Evolutionary conservation across 92 coral and sea anemone species (phyloP).

Genomic region (Phenganax stokvisi): DNA sequence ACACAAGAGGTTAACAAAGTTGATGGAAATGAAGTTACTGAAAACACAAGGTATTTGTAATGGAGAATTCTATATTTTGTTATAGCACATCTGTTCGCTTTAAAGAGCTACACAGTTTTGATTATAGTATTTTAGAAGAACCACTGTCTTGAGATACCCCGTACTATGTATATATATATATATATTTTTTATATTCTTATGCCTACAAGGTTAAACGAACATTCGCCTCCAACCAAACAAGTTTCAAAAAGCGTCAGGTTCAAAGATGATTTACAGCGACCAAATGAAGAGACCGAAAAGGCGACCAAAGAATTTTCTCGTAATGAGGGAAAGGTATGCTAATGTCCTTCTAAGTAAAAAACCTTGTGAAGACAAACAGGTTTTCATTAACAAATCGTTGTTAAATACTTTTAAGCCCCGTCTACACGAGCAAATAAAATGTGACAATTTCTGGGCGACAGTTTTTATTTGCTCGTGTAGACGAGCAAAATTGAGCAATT

Average conservation of each 20-base stretch:
- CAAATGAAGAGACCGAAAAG: slow-evolving; percentile 14
- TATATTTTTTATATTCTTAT: background rate
- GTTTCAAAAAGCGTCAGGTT: slow-evolving; percentile 35
- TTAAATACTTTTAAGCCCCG: no score
- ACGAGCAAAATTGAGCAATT: no score
- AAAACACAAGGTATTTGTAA: background rate
- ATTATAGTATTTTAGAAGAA: no score
- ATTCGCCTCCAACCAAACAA: slow-evolving; percentile 10
- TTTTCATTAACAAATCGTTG: no score
- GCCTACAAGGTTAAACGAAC: background rate
- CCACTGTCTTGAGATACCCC: no score
- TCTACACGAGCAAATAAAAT: no score
- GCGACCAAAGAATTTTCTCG: slow-evolving; percentile 42
- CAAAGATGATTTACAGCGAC: slow-evolving; percentile 10
- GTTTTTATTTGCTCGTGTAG: no score
- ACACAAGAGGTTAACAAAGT: background rate
- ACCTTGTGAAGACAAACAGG: background rate
- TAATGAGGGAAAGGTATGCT: slow-evolving; percentile 55
- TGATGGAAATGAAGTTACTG: background rate
- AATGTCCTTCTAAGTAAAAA: background rate
- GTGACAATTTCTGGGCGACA: no score
- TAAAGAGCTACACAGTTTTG: no score
- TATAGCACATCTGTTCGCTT: no score
- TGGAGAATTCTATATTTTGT: background rate
- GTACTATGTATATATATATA: background rate